Evolutionary conservation across 2,797 vertebrate species (phyloP), one percentile per base, ranked within the genome.

Genomic region (Sandelia bainsii): DNA sequence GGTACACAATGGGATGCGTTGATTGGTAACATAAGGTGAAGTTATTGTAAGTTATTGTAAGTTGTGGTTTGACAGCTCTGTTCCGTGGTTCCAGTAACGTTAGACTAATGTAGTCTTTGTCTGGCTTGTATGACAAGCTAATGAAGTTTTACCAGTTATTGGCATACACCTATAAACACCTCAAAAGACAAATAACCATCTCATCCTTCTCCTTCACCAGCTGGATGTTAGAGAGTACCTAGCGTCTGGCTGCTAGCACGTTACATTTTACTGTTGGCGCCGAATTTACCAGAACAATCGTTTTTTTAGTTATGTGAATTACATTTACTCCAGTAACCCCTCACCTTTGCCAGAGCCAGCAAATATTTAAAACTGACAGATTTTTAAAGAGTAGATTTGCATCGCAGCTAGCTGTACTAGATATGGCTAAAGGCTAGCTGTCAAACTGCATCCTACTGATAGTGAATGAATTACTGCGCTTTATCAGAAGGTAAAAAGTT

Each of bases 1-100:
- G 40, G 40, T 10, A 4, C 19, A 34, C 29, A 20, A 9, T 3
- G 19, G 17, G 19, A 37, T 34, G 34, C 8, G 27, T 3, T 27
- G 22, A 29, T 19, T 20, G 37, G 40, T 0, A 16, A 22, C 11
- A 57, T n/a, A 6, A 3, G 51, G 27, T 20, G 63, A 65, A 39
- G 12, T 67, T 1, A 14, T 20, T 46, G 3, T 27, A 5, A 20
- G 23, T 32, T 32, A 32, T 6, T 1, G 1, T 12, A n/a, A 65
- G 66, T 67, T 53, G 61, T 42, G 57, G 20, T 72, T 1, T 80
- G 69, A 75, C 74, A 78, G 64, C 1, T 58, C n/a, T 23, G 46
- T 2, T 14, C n/a, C 37, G 12, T 19, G 2, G 19, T 12, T 54
- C 37, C 40, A 42, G 12, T 42, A 16, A 16, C 5, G 16, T 48